Evolutionary conservation across 1,140 invertebrate species (phyloP).

Genomic region (Leptopilina boulardi): DNA sequence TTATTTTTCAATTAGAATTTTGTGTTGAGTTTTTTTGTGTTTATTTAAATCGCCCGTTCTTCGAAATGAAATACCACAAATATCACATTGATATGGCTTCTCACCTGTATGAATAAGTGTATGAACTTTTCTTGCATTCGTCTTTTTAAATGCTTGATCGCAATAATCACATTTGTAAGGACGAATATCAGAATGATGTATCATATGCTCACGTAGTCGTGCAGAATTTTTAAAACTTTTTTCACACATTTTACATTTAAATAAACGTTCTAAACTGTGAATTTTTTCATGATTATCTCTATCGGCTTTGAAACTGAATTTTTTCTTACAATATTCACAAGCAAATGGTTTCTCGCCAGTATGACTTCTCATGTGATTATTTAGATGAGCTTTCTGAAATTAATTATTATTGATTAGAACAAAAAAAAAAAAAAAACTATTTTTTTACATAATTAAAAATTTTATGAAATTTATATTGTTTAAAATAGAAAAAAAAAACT

Average conservation of each 20-base stretch:
- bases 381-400: constrained; percentile 38
- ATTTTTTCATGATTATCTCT: constrained; percentile 68
- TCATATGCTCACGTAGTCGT: not conserved
- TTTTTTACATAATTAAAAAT: too few relatives aligned
- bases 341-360: constrained; percentile 41
- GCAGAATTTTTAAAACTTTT: constrained; percentile 69
- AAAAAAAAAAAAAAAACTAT: too few relatives aligned
- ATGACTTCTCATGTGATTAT: constrained; percentile 38
- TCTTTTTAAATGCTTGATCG: constrained; percentile 41
- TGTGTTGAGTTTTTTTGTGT: constrained; percentile 41
- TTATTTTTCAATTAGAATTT: too few relatives aligned
- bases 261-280: constrained; percentile 77
- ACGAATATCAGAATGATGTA: constrained; percentile 14
- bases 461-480: too few relatives aligned
- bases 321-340: constrained; percentile 73
- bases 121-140: constrained; percentile 43
- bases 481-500: too few relatives aligned
- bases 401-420: too few relatives aligned
- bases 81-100: constrained; percentile 49
- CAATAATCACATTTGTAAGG: constrained; percentile 49
- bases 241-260: constrained; percentile 75
- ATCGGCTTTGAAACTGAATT: constrained; percentile 61
- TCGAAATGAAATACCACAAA: constrained; percentile 46
- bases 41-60: constrained; percentile 42
- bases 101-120: constrained; percentile 54